Evolutionary conservation across 2,113 vertebrate genomes (phyloP).

Genomic region (Myrmecobius fasciatus): DNA sequence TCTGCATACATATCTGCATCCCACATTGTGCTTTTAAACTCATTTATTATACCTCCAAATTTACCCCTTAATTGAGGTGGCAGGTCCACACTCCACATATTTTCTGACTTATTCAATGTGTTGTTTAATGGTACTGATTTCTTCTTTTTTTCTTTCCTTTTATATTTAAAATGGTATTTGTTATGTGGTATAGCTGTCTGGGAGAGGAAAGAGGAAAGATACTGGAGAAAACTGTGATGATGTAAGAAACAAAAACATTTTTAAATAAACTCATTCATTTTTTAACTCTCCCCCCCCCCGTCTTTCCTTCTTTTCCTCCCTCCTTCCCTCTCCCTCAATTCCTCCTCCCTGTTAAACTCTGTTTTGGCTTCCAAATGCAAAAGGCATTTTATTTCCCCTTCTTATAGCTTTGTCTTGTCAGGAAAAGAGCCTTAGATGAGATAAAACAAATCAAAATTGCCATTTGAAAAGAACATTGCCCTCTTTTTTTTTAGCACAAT

Average conservation of each 20-base stretch:
- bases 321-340: too few relatives aligned
- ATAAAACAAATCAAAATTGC: background rate
- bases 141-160: background rate
- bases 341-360: background rate
- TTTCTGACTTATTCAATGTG: background rate
- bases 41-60: background rate
- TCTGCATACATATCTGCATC: background rate
- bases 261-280: background rate
- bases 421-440: background rate
- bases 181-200: background rate
- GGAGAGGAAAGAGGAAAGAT: background rate
- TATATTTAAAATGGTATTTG: background rate
- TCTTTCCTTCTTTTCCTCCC: background rate
- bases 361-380: background rate
- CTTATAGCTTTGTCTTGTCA: background rate
- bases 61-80: background rate
- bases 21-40: background rate
- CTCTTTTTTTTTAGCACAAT: background rate
- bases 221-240: background rate
- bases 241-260: background rate
- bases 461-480: background rate
- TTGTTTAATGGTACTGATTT: background rate
- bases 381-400: background rate
- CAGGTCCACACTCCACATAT: background rate
- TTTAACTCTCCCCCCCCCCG: too few relatives aligned